phyloP scores from a whole-genome alignment of 2,888 invertebrate species.

The Rosalia funebris region DNA sequence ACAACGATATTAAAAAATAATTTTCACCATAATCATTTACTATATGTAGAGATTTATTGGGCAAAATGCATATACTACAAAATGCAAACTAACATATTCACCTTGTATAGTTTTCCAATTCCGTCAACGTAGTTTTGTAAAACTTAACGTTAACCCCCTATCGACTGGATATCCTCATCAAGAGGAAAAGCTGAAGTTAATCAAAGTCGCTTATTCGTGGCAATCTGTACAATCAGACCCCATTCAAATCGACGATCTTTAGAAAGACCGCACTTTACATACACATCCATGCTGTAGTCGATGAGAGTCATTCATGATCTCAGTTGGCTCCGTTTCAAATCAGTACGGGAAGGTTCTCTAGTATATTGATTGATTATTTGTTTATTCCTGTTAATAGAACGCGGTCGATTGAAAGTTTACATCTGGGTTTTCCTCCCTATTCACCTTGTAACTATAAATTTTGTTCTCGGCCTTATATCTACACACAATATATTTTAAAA shows the following conservation, averaged over 20 bases:
- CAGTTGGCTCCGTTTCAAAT: constrained; percentile 9
- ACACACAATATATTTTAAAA: no score
- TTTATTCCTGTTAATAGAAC: background rate
- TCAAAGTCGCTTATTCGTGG: constrained; percentile 21
- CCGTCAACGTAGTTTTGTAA: no score
- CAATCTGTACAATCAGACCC: constrained; percentile 12
- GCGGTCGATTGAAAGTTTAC: no score
- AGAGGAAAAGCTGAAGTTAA: constrained; percentile 5
- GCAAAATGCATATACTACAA: no score
- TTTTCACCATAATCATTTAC: no score
- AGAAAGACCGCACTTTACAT: background rate
- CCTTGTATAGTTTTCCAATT: no score
- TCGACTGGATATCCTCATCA: constrained; percentile 6
- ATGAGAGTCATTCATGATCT: constrained; percentile 13
- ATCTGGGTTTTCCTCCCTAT: no score
- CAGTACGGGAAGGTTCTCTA: background rate
- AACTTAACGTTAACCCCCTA: background rate
- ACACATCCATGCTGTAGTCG: background rate
- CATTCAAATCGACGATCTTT: constrained; percentile 9
- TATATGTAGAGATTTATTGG: no score
- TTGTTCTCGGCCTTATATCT: no score
- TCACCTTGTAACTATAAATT: no score
- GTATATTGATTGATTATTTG: constrained; percentile 13
- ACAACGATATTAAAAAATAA: no score
- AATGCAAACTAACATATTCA: no score